Percentiles rank a stretch among this genome's conserved stretches.
Conservation (phyloP, 2,888 invertebrate species). For the Syrista parreyssii region DNA sequence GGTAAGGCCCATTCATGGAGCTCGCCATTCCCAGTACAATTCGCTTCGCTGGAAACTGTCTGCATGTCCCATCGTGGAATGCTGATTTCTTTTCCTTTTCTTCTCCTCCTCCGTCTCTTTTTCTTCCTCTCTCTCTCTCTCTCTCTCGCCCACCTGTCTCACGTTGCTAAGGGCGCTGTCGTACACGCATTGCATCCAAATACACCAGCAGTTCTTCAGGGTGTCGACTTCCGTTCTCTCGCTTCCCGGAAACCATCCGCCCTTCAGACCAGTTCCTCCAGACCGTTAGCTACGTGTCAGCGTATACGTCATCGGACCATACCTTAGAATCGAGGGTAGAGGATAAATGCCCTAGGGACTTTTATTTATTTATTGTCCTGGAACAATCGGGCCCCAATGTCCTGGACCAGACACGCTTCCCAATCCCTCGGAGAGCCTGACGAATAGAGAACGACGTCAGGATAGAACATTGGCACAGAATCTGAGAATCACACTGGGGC, state of each 20-base stretch:
- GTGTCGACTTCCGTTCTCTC: neutral
- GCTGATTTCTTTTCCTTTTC: conserved; percentile 36
- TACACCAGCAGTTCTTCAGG: neutral
- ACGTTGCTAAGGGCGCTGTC: neutral
- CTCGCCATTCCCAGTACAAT: conserved; percentile 53
- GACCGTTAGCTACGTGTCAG: neutral
- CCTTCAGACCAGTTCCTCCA: neutral
- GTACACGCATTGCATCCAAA: conserved; percentile 15
- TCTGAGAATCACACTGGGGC: neutral
- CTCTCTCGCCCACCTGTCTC: neutral
- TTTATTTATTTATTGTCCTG: neutral
- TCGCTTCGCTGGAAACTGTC: conserved; percentile 57
- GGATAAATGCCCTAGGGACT: neutral
- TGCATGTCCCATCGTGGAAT: conserved; percentile 46
- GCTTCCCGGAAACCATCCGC: neutral
- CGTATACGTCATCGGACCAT: neutral
- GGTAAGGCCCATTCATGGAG: conserved; percentile 49
- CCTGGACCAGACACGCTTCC: neutral
- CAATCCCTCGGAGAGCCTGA: neutral
- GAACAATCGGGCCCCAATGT: neutral
- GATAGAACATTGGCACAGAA: neutral
- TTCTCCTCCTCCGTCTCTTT: conserved; percentile 1
- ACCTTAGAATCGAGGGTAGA: neutral
- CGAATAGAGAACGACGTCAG: neutral
- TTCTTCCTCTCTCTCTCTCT: neutral